Percentiles rank a stretch among this genome's conserved stretches.
phyloP scores from a whole-genome alignment of 2,888 invertebrate genomes.

The Coleophora deauratella region DNA sequence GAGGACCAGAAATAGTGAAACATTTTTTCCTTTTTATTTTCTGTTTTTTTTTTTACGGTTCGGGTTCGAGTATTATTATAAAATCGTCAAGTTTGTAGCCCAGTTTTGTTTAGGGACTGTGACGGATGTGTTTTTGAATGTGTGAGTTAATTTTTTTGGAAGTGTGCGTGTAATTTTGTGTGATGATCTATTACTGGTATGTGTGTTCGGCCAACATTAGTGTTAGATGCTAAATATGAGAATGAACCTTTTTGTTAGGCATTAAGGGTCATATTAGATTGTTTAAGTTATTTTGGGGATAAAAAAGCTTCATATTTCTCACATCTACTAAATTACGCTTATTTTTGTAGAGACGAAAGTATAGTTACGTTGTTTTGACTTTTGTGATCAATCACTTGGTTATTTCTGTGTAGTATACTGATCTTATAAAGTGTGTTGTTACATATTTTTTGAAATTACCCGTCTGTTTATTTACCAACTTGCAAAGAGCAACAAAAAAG shows the following conservation, averaged over 20 bases:
- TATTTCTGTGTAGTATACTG: no score
- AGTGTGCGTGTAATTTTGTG: constrained; percentile 3
- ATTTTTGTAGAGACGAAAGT: neutral
- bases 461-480: no score
- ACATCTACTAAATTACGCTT: constrained; percentile 6
- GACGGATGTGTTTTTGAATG: constrained; percentile 58
- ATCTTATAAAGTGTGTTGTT: no score
- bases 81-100: constrained; percentile 58
- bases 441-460: no score
- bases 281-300: no score
- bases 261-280: no score
- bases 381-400: neutral
- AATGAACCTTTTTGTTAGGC: no score
- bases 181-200: constrained; percentile 17
- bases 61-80: constrained; percentile 64
- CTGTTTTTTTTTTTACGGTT: constrained; percentile 15
- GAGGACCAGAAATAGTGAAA: constrained; percentile 30
- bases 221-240: no score
- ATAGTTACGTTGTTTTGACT: neutral
- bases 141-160: constrained; percentile 8
- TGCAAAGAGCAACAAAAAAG: no score
- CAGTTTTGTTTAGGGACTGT: constrained; percentile 49
- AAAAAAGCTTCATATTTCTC: constrained; percentile 1
- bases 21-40: neutral
- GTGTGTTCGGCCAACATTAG: no score